These are phyloP conservation scores for Spinus olivaceus DNA, from an alignment of 2,797 vertebrate genomes.

Conservation along the genomic window DNA sequence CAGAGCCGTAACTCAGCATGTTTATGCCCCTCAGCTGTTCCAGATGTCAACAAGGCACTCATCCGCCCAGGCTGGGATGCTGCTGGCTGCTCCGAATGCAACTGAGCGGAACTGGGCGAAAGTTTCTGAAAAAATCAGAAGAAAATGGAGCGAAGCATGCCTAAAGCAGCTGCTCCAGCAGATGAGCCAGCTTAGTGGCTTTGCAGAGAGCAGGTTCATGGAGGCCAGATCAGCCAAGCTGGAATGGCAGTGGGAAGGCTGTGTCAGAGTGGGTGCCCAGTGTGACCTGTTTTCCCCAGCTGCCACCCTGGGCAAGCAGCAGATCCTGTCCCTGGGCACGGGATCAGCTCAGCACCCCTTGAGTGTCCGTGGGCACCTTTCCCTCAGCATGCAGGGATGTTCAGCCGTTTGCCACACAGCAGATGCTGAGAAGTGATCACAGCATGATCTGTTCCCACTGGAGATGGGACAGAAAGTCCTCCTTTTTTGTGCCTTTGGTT, in stretches of 20 bases:
- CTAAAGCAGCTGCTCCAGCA: not conserved
- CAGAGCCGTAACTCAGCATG: not conserved
- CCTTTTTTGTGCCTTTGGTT: not conserved
- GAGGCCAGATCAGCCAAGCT: rapidly evolving
- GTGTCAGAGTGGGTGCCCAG: rapidly evolving
- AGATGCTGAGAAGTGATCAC: not conserved
- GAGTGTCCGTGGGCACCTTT: not conserved
- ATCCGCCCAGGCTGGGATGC: not conserved
- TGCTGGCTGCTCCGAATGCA: not conserved
- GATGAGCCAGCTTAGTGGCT: not conserved
- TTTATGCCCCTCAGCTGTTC: not conserved
- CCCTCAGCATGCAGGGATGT: not conserved
- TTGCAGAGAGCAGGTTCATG: not conserved
- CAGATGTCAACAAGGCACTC: not conserved
- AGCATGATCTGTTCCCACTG: not conserved
- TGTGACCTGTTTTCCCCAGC: not conserved
- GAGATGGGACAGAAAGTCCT: not conserved
- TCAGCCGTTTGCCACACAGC: rapidly evolving
- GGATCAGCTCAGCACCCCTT: not conserved
- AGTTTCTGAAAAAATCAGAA: not conserved
- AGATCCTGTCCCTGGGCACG: too few species aligned
- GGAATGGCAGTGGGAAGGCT: not conserved
- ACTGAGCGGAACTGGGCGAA: rapidly evolving
- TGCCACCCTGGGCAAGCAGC: not conserved
- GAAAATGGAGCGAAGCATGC: not conserved